Conservation (phyloP, 2,888 invertebrate species). For the Tortricodes alternella region DNA sequence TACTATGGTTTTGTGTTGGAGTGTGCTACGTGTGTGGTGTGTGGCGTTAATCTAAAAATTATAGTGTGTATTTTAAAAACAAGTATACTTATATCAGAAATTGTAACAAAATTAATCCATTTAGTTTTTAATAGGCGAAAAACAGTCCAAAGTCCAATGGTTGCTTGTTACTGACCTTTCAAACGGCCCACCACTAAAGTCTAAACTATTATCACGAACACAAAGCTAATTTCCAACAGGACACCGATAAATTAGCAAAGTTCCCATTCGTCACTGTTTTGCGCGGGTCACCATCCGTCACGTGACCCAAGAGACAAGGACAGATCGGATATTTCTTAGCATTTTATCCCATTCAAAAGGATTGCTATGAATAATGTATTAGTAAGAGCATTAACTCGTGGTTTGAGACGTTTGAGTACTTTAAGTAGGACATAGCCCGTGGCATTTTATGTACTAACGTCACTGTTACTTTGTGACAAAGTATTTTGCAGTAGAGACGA, state of each 20-base stretch:
- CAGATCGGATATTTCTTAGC: constrained; percentile 19
- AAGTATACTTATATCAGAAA: too few species aligned
- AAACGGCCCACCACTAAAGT: background rate
- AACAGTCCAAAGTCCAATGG: too few species aligned
- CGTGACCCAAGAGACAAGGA: constrained; percentile 14
- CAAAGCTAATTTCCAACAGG: background rate
- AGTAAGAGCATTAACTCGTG: background rate
- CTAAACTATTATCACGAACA: background rate
- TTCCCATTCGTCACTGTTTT: constrained; percentile 24
- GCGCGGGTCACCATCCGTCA: constrained; percentile 25
- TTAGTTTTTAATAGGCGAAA: too few species aligned
- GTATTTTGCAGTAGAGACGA: too few species aligned
- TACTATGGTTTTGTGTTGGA: too few species aligned
- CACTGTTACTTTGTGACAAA: too few species aligned
- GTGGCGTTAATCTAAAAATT: too few species aligned
- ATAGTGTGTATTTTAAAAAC: too few species aligned
- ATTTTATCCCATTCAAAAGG: constrained; percentile 23
- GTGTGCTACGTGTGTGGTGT: too few species aligned
- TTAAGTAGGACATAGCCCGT: too few species aligned
- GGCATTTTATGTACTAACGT: background rate
- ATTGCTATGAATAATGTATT: constrained; percentile 27
- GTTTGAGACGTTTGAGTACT: too few species aligned
- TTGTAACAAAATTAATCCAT: too few species aligned
- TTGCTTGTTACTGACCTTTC: background rate
- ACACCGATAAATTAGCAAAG: constrained; percentile 13